Conservation (phyloP, 1,140 invertebrate species). For the Heliothis subflexa region DNA sequence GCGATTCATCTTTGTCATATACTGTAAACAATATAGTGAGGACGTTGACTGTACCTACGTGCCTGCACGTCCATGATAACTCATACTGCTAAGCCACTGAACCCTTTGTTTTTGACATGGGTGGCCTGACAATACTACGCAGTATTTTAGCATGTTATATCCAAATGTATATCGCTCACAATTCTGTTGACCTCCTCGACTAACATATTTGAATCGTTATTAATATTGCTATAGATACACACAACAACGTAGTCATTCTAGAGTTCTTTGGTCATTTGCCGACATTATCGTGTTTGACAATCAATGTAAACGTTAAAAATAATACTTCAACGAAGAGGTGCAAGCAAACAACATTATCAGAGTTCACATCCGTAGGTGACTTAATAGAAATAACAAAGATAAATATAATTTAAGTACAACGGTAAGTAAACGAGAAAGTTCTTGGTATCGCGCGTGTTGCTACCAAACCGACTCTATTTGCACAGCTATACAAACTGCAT, state of each 20-base stretch:
- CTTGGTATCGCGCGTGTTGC: constrained; percentile 73
- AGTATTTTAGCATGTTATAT: constrained; percentile 27
- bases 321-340: constrained; percentile 27
- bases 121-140: constrained; percentile 36
- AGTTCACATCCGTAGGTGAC: constrained; percentile 53
- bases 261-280: neutral
- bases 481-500: constrained; percentile 81
- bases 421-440: constrained; percentile 75
- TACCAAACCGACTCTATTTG: constrained; percentile 79
- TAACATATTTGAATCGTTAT: neutral
- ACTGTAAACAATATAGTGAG: constrained; percentile 44
- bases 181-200: neutral
- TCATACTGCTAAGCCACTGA: constrained; percentile 38
- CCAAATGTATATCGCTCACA: constrained; percentile 13
- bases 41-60: constrained; percentile 41
- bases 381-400: constrained; percentile 62
- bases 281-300: constrained; percentile 26
- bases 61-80: constrained; percentile 39
- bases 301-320: constrained; percentile 29
- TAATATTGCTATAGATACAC: no score
- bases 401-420: constrained; percentile 64
- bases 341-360: constrained; percentile 52
- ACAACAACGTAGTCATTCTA: neutral
- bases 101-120: constrained; percentile 42
- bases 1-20: constrained; percentile 40